Base-by-base conservation (phyloP, 2,888 invertebrate genomes). In the Tribolium freemani region DNA sequence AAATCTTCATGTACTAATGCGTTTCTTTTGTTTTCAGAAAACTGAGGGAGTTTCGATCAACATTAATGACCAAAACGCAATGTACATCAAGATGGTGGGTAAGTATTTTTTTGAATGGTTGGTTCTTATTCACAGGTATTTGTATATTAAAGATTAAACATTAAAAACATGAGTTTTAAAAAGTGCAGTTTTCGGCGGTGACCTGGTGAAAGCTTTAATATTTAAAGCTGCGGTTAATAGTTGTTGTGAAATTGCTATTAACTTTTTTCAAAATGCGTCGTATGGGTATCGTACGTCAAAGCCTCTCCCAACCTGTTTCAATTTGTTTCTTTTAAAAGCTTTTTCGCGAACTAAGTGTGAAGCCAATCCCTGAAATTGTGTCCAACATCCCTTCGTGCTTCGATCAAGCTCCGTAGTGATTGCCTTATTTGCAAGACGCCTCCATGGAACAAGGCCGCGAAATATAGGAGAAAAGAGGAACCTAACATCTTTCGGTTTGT, bases 11-110 rank as follows among this genome's bases (percentile, higher is more conserved):
- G 5, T 5, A 2, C 10, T 31, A 3, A 26, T 26, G 26, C 26
- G 8, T n/a, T 38, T 38, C 8, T 26, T 26, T 26, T 3, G 26
- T 26, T 21, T 82, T 82, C 87, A 87, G 87, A 87, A 85, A 80
- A 81, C 83, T 71, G 86, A 86, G 76, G 84, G 83, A 69, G 84
- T 87, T 72, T 84, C 84, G 51, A 83, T 87, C 77, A 86, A 87
- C 72, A 84, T 86, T 69, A 81, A 81, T 46, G 86, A 84, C 76
- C 86, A 86, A 78, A 86, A 86, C 82, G 86, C 87, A 67, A 84
- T 86, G 72, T 86, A 86, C 79, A 86, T 87, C 78, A 86, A 85
- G 74, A 84, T 87, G 84, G 84, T 85, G 78, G 86, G 87, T 87
- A 78, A 87, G 87, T 85, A 80, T 38, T 38, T 38, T 38, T 38